phyloP scores from a whole-genome alignment of 1,140 invertebrate genomes.

The Tetragnatha versicolor region DNA sequence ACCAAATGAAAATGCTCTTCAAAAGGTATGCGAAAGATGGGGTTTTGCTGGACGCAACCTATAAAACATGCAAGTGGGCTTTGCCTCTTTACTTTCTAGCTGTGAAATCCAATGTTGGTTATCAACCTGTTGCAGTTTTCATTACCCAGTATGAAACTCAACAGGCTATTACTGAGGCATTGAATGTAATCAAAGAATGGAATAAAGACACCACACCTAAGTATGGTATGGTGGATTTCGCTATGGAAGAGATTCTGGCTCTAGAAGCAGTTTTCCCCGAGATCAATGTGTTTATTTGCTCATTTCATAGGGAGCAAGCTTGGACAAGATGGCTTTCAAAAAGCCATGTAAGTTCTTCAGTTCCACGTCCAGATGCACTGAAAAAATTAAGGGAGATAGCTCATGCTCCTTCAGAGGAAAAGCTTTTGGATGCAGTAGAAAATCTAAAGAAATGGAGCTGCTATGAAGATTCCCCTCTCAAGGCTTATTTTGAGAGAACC shows the following conservation, averaged over 20 bases:
- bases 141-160: slow-evolving; percentile 3
- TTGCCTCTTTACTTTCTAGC: neutral
- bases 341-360: neutral
- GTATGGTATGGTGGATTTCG: slow-evolving; percentile 29
- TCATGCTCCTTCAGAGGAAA: slow-evolving; percentile 10
- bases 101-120: neutral
- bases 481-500: slow-evolving; percentile 2
- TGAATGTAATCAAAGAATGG: neutral
- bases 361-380: neutral
- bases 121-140: neutral
- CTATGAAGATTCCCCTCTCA: neutral
- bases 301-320: slow-evolving; percentile 25
- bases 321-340: slow-evolving; percentile 29
- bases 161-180: neutral
- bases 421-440: neutral
- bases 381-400: neutral
- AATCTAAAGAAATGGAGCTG: neutral
- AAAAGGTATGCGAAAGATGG: neutral
- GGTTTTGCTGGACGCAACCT: neutral
- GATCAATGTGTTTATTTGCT: slow-evolving; percentile 22
- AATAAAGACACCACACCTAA: neutral
- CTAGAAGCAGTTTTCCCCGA: slow-evolving; percentile 10
- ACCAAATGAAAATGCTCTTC: neutral
- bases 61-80: neutral
- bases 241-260: slow-evolving; percentile 15